Base-by-base conservation (phyloP, 2,797 vertebrate species). In the Onychomys torridus region DNA sequence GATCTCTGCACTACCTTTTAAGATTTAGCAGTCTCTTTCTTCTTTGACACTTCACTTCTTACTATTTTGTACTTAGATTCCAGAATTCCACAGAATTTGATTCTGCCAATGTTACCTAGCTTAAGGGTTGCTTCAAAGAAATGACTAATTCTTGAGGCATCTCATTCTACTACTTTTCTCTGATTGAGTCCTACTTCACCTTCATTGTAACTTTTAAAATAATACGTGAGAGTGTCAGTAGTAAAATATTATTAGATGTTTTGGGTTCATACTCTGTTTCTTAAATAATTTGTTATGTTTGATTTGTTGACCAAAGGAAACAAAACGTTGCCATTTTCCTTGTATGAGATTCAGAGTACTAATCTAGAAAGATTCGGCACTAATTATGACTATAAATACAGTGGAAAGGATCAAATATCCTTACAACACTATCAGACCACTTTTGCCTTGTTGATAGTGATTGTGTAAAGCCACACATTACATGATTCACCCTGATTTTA, bases 271-370 rank as follows among this genome's bases (percentile, higher is more conserved):
- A 79, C 52, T 32, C 1, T 88, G 7, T 63, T 79, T 75, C 63
- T 81, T 16, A 84, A 88, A 27, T 52, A 29, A 29, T 67, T 95
- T 95, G 37, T 37, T 83, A 89, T 23, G 65, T 83, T 92, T 79
- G 13, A 13, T 43, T 94, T 76, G n/a, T 67, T 88, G 52, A 63
- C n/a, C 61, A 29, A 89, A 93, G 23, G 46, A 77, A 27, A 59
- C 6, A 43, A 78, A 55, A 55, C 9, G 10, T 84, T 90, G 34
- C 21, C 83, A 12, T 67, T 90, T 40, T 57, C 23, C 29, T 57
- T 19, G 27, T 87, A 46, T 52, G 34, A 7, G 23, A 23, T 65
- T 11, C 32, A 23, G 13, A 49, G 29, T 57, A 69, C 63, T 13
- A 78, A 49, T 4, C 37, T 67, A 85, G 34, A 71, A 75, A 77